These are phyloP conservation scores for Osmerus mordax DNA, from an alignment of 2,113 vertebrate genomes.

Conservation along the genomic window DNA sequence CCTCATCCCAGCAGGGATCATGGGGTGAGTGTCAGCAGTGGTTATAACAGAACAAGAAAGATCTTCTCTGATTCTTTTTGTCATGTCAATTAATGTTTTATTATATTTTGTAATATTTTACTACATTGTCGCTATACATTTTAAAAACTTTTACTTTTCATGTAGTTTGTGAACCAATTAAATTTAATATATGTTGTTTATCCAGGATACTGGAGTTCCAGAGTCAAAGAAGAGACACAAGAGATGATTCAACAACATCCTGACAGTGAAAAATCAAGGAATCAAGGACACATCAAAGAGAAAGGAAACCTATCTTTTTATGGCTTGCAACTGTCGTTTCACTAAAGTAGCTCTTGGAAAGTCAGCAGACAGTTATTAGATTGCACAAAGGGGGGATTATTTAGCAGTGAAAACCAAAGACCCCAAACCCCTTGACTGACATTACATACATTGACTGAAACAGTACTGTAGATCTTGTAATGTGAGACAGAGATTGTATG, in stretches of 20 bases:
- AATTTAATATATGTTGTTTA: constrained; percentile 17
- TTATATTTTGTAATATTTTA: too few species aligned
- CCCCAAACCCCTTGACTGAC: not conserved
- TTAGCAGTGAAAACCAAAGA: constrained; percentile 4
- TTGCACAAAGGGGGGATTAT: not conserved
- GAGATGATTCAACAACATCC: constrained; percentile 43
- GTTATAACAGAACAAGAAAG: too few species aligned
- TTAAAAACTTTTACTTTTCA: not conserved
- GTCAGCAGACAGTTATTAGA: not conserved
- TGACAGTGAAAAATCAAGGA: constrained; percentile 16
- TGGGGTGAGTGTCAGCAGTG: constrained; percentile 78
- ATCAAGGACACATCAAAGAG: not conserved
- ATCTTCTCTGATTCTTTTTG: too few species aligned
- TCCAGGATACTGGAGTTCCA: constrained; percentile 73
- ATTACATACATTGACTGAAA: not conserved
- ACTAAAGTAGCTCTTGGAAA: not conserved
- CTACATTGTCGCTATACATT: not conserved
- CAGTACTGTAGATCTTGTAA: not conserved
- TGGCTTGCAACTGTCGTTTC: not conserved
- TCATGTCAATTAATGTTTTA: too few species aligned
- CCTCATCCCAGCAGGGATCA: constrained; percentile 80
- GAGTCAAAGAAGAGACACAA: constrained; percentile 52
- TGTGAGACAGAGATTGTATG: not conserved
- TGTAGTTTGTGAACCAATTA: not conserved
- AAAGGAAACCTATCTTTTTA: not conserved